Evolutionary conservation across 2,888 invertebrate species (phyloP), one percentile per base, ranked within the genome.

Genomic region (Rhorus exstirpatorius): DNA sequence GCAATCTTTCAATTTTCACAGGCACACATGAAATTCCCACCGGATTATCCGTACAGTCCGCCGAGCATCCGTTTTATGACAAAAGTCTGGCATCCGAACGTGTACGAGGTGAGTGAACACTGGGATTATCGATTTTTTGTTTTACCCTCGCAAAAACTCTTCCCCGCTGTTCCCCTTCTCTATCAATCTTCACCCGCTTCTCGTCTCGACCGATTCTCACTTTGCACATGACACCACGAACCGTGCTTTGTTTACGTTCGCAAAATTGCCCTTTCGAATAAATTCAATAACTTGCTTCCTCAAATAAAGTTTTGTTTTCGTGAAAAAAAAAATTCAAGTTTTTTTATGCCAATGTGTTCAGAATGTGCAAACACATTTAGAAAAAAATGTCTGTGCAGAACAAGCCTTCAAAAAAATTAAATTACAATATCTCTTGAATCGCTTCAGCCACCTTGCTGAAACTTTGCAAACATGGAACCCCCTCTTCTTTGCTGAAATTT

Each of bases 1-100:
- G 14, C 46, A 21, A 8, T 55, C 63, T 83, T 71, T 78, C 86
- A 84, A 90, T 93, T 94, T 93, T 93, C 96, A n/a, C 95, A 99
- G 98, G 99, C 99, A 93, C 96, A 97, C 94, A 98, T 99, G 97
- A 98, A 98, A 94, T 99, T 99, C 93, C 99, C 99, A 79, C 95
- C 96, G 89, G 99, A 99, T 93, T 99, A 99, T 94, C 99, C 99
- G 75, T 99, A 99, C 94, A 98, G 99, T 88, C 99, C 99, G 86
- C 99, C 99, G 86, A 96, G 98, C 89, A 97, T 99, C 94, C 96
- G 98, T 91, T 99, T 99, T 95, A 95, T 99, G 93, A 98, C 99
- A 87, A 99, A 99, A 96, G 99, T 99, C 89, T 99, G 99, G 99
- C 99, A 99, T 95, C 99, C 99, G 87, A 99, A 99, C 95, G 99